These are phyloP conservation scores for Copidosoma floridanum DNA, from an alignment of 1,140 invertebrate genomes.

Conservation along the genomic window DNA sequence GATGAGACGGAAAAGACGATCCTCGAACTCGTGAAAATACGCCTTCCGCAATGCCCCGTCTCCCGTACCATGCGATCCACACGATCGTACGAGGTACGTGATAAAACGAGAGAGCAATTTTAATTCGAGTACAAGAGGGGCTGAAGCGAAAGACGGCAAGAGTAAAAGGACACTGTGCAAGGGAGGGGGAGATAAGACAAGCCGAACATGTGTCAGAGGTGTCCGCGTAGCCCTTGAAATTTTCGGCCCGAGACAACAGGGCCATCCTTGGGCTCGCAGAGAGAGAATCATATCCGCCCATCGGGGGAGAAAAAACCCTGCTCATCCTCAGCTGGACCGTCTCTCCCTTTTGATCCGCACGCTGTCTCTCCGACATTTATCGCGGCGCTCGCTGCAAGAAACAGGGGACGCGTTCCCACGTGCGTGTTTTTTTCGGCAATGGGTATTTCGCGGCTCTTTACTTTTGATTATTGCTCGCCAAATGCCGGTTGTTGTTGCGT, in stretches of 20 bases:
- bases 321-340: not conserved
- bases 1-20: no score
- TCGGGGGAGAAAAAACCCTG: not conserved
- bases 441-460: not conserved
- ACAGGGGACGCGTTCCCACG: constrained; percentile 13
- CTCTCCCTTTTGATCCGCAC: constrained; percentile 30
- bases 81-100: no score
- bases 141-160: no score
- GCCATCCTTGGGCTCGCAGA: not conserved
- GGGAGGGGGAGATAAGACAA: not conserved
- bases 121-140: no score
- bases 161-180: no score
- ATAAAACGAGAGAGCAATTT: constrained; percentile 10
- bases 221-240: constrained; percentile 31
- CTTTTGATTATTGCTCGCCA: constrained; percentile 1
- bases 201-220: constrained; percentile 46
- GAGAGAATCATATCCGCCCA: no score
- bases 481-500: not conserved
- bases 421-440: constrained; percentile 2
- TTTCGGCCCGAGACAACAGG: not conserved
- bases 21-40: no score
- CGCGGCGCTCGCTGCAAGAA: constrained; percentile 29
- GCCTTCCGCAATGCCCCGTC: no score
- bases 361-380: constrained; percentile 36
- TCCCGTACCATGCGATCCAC: no score